Evolutionary conservation across 2,888 invertebrate genomes (phyloP), one percentile per base, ranked within the genome.

Genomic region (Ornithoptera alexandrae): DNA sequence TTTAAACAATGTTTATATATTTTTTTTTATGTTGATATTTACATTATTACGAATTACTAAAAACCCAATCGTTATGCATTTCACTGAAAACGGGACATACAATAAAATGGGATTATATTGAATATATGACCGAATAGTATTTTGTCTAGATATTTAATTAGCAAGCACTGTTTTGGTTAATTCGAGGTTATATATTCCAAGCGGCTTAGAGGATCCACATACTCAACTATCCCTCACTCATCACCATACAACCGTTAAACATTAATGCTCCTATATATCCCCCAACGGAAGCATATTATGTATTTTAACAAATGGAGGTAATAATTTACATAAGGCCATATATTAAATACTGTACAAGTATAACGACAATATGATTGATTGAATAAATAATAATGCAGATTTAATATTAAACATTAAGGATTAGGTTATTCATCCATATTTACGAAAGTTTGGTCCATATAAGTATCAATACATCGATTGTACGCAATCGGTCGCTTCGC

Each of bases 391-490:
- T 67, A 67, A 67, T 88, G 85, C 84, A 84, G 86, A 84, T 86
- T 88, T 89, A 88, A 89, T 86, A 89, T 89, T 89, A 90, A 84
- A 83, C 85, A 82, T 86, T 86, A 89, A 86, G 90, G 90, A 86
- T 87, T 88, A 79, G 76, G 76, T 79, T 88, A 90, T 90, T 86
- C 83, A 85, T 91, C 89, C 89, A 84, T 89, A 90, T 87, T 89
- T 87, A 92, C 85, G 90, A 90, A 89, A 90, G 89, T 90, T 92
- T 92, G 92, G 92, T 92, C 92, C 92, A 92, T 92, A 90, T 85
- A 88, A 90, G 87, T 87, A 90, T 90, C 90, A 89, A 89, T 90
- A 90, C 88, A 84, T 90, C 84, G 86, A 86, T 88, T 83, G 81
- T 81, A 86, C 85, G 81, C 80, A 56, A 75, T 82, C 82, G 82